Evolutionary conservation across 2,113 vertebrate species (phyloP), one percentile per base, ranked within the genome.

Genomic region (Malurus elegans): DNA sequence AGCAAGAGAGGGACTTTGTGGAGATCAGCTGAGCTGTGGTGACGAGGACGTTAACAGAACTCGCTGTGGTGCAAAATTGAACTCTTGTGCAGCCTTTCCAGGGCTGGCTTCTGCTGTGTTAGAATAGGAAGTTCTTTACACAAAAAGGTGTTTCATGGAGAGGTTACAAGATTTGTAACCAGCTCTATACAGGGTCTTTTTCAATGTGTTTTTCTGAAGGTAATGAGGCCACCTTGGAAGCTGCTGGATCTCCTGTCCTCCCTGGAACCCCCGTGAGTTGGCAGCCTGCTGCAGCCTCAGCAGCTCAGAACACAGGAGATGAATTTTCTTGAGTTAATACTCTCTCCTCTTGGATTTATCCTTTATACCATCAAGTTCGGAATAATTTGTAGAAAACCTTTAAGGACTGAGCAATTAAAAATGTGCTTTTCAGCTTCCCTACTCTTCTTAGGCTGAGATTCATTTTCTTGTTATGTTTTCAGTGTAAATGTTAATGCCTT

Each of bases 1-100:
- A 67, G 34, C 14, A 88, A 3, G 56, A 61, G n/a, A 14, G 42
- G 78, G 53, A 31, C 25, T 24, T 0, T 9, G 28, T 38, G 42
- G 23, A 56, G 36, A 38, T 36, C 10, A 64, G 19, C 70, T 44
- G 53, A 79, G 25, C 36, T 69, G 32, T 24, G 45, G 32, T 48
- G 23, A 62, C 0, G 0, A 51, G 40, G 36, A 28, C 1, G 0
- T 21, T 44, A 13, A 32, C 10, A 29, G 53, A 79, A 18, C 34
- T 8, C 3, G 8, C 26, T 34, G 9, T 25, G 29, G 26, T 82
- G 45, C 20, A 58, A 79, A 93, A n/a, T 34, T 38, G 21, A 66
- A 10, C 5, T 92, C 7, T n/a, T 47, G 9, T 11, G 3, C 2
- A 79, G n/a, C 21, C 32, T 34, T 58, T 34, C 36, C 32, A 7